phyloP scores from a whole-genome alignment of 2,113 vertebrate genomes.

The Ancistrus triradiatus region DNA sequence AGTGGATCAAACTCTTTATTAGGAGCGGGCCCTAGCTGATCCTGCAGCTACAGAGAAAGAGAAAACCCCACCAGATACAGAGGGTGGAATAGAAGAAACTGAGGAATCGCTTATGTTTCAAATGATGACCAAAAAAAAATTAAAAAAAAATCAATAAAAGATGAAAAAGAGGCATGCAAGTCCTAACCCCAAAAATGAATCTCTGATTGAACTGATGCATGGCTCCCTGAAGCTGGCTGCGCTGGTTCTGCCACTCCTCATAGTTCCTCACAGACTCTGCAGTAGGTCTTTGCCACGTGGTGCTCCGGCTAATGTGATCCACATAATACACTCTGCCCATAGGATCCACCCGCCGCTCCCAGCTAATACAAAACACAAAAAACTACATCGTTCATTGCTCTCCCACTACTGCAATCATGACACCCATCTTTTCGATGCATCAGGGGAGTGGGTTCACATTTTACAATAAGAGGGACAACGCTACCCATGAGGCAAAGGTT shows the following conservation, averaged over 20 bases:
- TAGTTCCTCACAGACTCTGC: conserved; percentile 93
- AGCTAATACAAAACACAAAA: conserved; percentile 63
- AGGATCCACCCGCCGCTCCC: conserved; percentile 93
- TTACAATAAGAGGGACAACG: neutral
- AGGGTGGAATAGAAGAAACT: neutral
- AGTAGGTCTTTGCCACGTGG: conserved; percentile 93
- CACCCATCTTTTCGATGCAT: too few species aligned
- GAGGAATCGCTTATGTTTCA: too few species aligned
- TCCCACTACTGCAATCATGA: neutral
- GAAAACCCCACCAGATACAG: too few species aligned
- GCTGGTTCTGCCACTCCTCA: conserved; percentile 96
- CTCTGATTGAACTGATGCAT: conserved; percentile 99
- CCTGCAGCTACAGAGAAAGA: conserved; percentile 76
- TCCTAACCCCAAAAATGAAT: conserved; percentile 90
- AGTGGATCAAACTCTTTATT: conserved; percentile 97
- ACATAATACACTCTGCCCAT: conserved; percentile 96
- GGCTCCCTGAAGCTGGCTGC: conserved; percentile 93
- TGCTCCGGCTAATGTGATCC: conserved; percentile 95
- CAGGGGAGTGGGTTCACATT: neutral
- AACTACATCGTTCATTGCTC: neutral
- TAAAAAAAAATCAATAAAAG: neutral
- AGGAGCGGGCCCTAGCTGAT: conserved; percentile 79
- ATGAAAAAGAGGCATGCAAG: neutral
- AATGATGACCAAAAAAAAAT: neutral
- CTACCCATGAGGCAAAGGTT: conserved; percentile 90